phyloP scores from a whole-genome alignment of 2,113 vertebrate genomes.

The Hippocampus mohnikei region DNA sequence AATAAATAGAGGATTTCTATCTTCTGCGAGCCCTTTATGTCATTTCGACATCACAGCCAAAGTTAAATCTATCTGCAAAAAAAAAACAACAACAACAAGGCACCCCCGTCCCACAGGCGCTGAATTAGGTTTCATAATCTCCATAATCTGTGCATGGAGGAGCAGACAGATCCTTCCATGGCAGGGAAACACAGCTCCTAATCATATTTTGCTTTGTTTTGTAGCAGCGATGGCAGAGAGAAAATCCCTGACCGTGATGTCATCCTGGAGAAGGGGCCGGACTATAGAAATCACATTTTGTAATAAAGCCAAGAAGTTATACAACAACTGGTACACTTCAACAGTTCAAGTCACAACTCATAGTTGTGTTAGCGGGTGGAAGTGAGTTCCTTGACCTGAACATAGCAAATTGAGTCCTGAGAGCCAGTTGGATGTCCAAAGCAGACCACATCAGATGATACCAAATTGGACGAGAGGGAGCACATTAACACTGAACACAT shows the following conservation, averaged over 20 bases:
- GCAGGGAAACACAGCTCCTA: conserved; percentile 26
- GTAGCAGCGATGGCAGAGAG: conserved; percentile 55
- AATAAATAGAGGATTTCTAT: conserved; percentile 24
- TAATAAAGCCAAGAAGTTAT: conserved; percentile 16
- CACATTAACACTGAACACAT: conserved; percentile 29
- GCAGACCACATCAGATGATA: conserved; percentile 20
- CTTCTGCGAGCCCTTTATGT: conserved; percentile 62
- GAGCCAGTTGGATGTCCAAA: conserved; percentile 45
- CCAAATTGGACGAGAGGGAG: conserved; percentile 26
- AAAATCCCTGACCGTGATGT: conserved; percentile 40
- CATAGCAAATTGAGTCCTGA: conserved; percentile 58
- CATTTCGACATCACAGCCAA: conserved; percentile 43
- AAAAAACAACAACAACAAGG: conserved; percentile 25
- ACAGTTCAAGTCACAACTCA: neutral
- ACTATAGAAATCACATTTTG: conserved; percentile 34
- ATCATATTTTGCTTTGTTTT: conserved; percentile 38
- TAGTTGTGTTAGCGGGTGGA: neutral
- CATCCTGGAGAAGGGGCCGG: conserved; percentile 22
- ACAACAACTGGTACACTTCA: neutral
- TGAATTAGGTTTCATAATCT: conserved; percentile 38
- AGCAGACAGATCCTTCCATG: conserved; percentile 38
- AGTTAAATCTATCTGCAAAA: conserved; percentile 19
- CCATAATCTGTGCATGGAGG: conserved; percentile 41
- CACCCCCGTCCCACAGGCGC: conserved; percentile 7
- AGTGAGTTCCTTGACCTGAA: conserved; percentile 40